Percentiles rank a stretch among this genome's conserved stretches.
Evolutionary conservation across 2,797 vertebrate genomes (phyloP).

Genomic region (Enoplosus armatus): DNA sequence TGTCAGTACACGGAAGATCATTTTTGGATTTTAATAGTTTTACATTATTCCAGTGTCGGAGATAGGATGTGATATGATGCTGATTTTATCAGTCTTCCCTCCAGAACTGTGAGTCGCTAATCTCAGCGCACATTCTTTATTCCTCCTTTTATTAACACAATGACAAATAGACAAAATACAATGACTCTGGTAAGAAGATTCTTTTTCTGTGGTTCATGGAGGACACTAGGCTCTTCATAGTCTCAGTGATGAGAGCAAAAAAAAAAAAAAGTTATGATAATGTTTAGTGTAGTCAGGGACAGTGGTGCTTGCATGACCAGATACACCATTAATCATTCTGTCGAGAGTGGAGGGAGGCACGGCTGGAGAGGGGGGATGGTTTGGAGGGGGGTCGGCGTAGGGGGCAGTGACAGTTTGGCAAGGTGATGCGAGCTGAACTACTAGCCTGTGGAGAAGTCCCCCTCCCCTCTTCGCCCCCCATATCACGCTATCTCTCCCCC

Average conservation of each 20-base stretch:
- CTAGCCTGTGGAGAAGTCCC: slow-evolving; percentile 70
- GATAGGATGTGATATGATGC: slow-evolving; percentile 56
- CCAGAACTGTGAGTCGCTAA: slow-evolving; percentile 66
- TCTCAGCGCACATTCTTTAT: slow-evolving; percentile 48
- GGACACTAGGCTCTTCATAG: slow-evolving; percentile 79
- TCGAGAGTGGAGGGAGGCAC: slow-evolving; percentile 66
- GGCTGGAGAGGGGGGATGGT: slow-evolving; percentile 29
- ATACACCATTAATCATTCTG: slow-evolving; percentile 92
- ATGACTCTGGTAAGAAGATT: slow-evolving; percentile 4
- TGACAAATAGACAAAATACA: slow-evolving; percentile 28
- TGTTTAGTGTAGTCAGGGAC: slow-evolving; percentile 85
- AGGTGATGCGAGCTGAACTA: slow-evolving; percentile 76
- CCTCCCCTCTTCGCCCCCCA: neutral
- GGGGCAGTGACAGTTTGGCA: slow-evolving; percentile 77
- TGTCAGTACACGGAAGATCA: slow-evolving; percentile 46
- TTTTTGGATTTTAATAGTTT: slow-evolving; percentile 66
- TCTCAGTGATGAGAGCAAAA: slow-evolving; percentile 82
- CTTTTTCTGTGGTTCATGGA: slow-evolving; percentile 33
- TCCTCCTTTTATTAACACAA: slow-evolving; percentile 43
- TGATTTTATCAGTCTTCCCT: slow-evolving; percentile 63
- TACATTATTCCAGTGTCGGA: slow-evolving; percentile 56
- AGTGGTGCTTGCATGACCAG: slow-evolving; percentile 82
- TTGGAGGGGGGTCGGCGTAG: slow-evolving; percentile 37
- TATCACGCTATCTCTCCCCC: slow-evolving; percentile 47
- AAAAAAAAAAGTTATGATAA: slow-evolving; percentile 90